Conservation (phyloP, 2,888 invertebrate genomes). For the Polymixis lichenea region DNA sequence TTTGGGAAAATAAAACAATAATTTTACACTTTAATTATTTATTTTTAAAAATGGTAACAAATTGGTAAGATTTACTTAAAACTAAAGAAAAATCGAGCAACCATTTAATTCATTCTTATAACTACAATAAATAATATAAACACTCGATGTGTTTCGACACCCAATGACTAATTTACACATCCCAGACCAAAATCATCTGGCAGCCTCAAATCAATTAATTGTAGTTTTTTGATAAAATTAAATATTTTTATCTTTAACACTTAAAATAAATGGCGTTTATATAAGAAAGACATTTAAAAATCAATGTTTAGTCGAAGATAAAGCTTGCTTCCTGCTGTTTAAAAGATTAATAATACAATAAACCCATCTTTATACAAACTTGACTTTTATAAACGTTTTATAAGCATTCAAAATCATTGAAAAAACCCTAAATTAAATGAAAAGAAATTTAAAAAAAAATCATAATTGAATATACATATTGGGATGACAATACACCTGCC, state of each 20-base stretch:
- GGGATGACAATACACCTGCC: neutral
- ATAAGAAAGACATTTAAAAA: conserved; percentile 42
- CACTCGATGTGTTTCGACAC: conserved; percentile 73
- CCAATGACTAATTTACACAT: conserved; percentile 67
- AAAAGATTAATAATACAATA: conserved; percentile 36
- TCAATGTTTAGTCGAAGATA: conserved; percentile 36
- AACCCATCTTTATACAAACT: conserved; percentile 26
- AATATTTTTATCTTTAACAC: conserved; percentile 56
- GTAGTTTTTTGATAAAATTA: conserved; percentile 50
- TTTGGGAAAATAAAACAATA: conserved; percentile 1
- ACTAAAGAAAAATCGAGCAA: conserved; percentile 65
- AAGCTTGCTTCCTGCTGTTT: conserved; percentile 46
- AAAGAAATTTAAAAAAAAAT: too few relatives aligned
- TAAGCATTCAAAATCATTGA: neutral
- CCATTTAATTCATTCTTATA: conserved; percentile 66
- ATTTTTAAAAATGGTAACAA: conserved; percentile 80
- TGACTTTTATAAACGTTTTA: conserved; percentile 35
- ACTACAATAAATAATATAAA: conserved; percentile 84
- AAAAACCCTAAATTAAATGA: too few relatives aligned
- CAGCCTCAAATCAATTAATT: conserved; percentile 63
- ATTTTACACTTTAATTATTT: conserved; percentile 49
- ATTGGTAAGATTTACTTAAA: conserved; percentile 69
- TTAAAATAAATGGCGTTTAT: conserved; percentile 66
- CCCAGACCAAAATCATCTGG: conserved; percentile 43
- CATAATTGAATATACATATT: neutral